Evolutionary conservation across 2,888 invertebrate genomes (phyloP).

Genomic region (Orchesellides sinensis): DNA sequence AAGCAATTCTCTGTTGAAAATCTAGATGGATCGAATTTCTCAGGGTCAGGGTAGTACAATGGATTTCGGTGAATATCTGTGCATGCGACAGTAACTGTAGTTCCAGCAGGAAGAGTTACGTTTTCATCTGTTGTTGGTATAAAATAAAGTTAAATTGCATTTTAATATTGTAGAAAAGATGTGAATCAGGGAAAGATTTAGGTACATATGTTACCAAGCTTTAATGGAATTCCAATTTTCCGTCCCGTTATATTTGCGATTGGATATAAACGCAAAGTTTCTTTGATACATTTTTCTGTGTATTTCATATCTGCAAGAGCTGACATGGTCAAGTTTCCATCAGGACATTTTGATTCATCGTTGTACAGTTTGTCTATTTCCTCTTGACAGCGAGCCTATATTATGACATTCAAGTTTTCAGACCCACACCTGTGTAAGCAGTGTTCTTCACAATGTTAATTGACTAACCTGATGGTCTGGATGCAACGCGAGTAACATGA

Average conservation of each 20-base stretch:
- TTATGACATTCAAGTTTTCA: background rate
- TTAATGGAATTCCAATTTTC: constrained; percentile 14
- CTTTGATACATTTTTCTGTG: constrained; percentile 40
- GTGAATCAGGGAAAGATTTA: background rate
- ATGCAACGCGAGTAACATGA: constrained; percentile 35
- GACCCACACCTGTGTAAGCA: background rate
- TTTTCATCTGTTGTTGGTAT: constrained; percentile 4
- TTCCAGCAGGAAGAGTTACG: constrained; percentile 25
- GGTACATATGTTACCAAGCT: constrained; percentile 25
- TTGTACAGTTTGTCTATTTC: constrained; percentile 32
- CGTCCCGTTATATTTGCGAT: constrained; percentile 10
- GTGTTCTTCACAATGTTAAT: background rate
- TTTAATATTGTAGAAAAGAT: too few species aligned
- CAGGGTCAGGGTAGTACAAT: constrained; percentile 31
- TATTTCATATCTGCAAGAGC: constrained; percentile 37
- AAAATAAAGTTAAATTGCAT: too few species aligned
- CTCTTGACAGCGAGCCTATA: constrained; percentile 35
- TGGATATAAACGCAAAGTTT: constrained; percentile 43
- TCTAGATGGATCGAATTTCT: constrained; percentile 45
- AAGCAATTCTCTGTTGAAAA: constrained; percentile 32
- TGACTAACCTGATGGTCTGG: constrained; percentile 45
- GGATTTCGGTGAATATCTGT: constrained; percentile 33
- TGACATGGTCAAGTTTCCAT: constrained; percentile 43
- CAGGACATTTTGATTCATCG: constrained; percentile 35
- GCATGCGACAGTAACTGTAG: constrained; percentile 4